Evolutionary conservation across 2,888 invertebrate species (phyloP).

Genomic region (Drosophila greeni): DNA sequence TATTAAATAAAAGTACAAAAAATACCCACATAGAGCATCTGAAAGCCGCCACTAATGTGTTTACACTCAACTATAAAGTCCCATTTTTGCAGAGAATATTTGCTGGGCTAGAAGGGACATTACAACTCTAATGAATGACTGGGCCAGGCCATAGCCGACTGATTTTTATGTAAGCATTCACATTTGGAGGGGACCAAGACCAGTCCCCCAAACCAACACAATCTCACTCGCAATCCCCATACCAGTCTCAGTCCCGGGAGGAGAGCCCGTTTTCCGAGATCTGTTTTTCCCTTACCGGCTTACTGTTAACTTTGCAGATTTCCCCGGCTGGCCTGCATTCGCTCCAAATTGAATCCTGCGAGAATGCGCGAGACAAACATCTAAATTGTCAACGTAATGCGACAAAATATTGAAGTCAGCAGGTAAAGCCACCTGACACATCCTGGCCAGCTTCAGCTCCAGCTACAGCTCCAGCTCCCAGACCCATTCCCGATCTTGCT

Average conservation of each 20-base stretch:
- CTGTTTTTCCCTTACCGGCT: constrained; percentile 28
- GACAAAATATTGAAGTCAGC: constrained; percentile 74
- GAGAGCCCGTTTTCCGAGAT: constrained; percentile 4
- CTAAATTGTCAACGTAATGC: constrained; percentile 74
- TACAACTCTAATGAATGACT: constrained; percentile 56
- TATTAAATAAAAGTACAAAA: no score
- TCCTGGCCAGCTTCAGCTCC: constrained; percentile 20
- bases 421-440: constrained; percentile 50
- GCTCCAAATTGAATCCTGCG: constrained; percentile 62
- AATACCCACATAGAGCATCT: not conserved
- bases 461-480: not conserved
- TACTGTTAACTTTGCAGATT: constrained; percentile 53
- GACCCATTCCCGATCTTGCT: not conserved
- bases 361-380: constrained; percentile 72
- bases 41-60: no score
- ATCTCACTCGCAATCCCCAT: not conserved
- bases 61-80: constrained; percentile 9
- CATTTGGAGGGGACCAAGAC: constrained; percentile 10
- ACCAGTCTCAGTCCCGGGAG: not conserved
- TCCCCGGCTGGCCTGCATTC: constrained; percentile 51
- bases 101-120: constrained; percentile 35
- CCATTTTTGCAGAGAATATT: constrained; percentile 14
- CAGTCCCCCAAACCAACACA: not conserved
- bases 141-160: constrained; percentile 33
- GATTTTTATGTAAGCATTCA: constrained; percentile 47